A percentile compares a stretch with the other conserved stretches of the same genome.
Evolutionary conservation across 2,888 invertebrate genomes (phyloP).

Genomic region (Pseudococcus longispinus): DNA sequence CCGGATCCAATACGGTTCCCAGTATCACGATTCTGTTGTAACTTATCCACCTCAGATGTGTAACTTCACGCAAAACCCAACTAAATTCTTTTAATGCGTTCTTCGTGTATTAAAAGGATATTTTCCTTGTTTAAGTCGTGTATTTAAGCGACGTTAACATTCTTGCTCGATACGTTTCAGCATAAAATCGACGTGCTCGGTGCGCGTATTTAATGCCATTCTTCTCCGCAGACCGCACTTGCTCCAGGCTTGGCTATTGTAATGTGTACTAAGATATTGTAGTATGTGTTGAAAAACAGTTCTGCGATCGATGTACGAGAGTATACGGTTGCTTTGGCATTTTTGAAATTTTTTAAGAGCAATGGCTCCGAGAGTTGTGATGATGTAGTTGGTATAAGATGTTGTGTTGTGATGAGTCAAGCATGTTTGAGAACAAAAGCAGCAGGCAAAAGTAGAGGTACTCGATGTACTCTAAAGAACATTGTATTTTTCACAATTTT

Average conservation of each 20-base stretch:
- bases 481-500: too few relatives aligned
- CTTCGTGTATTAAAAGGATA: constrained; percentile 53
- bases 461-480: too few relatives aligned
- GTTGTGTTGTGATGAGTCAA: neutral
- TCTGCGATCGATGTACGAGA: neutral
- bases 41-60: constrained; percentile 48
- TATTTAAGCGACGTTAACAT: constrained; percentile 28
- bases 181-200: neutral
- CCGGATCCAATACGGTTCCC: constrained; percentile 48
- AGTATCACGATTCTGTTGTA: constrained; percentile 52
- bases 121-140: constrained; percentile 40
- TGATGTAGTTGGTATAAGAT: neutral
- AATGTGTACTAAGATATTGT: neutral
- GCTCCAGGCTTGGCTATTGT: neutral
- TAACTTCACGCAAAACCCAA: constrained; percentile 45
- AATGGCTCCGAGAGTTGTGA: neutral
- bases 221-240: neutral
- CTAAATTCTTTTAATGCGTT: constrained; percentile 52
- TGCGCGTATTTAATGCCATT: neutral
- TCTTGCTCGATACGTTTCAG: neutral
- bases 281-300: neutral
- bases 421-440: neutral
- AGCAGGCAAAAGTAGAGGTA: too few relatives aligned
- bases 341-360: neutral
- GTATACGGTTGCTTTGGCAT: neutral